These are phyloP conservation scores for Drosophila monieri DNA, from an alignment of 2,888 invertebrate genomes.

Conservation along the genomic window DNA sequence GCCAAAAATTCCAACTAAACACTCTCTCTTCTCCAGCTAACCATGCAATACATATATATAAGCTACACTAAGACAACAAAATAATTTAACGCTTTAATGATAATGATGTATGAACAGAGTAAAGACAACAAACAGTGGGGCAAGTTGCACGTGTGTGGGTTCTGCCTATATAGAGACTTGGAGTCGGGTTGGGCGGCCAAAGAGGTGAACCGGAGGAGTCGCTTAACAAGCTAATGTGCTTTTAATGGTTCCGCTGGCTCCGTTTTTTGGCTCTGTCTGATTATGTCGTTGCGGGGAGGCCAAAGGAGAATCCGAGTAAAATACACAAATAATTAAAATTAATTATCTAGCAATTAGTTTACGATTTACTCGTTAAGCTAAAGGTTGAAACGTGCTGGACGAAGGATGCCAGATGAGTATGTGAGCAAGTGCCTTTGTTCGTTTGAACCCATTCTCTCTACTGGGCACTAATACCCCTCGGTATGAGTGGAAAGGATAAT, in stretches of 20 bases:
- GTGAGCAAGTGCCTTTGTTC: conserved; percentile 39
- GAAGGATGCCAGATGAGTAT: conserved; percentile 41
- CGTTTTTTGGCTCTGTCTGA: conserved; percentile 58
- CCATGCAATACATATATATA: conserved; percentile 8
- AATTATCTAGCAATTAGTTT: conserved; percentile 77
- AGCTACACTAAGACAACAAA: conserved; percentile 57
- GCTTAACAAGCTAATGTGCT: conserved; percentile 78
- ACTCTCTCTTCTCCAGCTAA: background rate
- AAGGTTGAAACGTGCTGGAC: conserved; percentile 37
- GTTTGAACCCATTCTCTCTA: conserved; percentile 15
- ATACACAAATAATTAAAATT: conserved; percentile 78
- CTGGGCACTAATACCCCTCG: background rate
- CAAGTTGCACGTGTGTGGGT: conserved; percentile 60
- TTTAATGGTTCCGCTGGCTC: conserved; percentile 69
- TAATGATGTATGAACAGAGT: conserved; percentile 76
- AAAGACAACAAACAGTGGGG: conserved; percentile 67
- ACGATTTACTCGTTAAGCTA: conserved; percentile 76
- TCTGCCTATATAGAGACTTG: conserved; percentile 11
- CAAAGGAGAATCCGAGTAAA: conserved; percentile 52
- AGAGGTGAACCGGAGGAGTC: conserved; percentile 24
- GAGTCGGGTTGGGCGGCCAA: background rate
- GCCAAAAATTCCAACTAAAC: conserved; percentile 14
- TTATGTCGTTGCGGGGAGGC: conserved; percentile 55
- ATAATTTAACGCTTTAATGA: conserved; percentile 79
- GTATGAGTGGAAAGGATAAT: conserved; percentile 21